phyloP scores from a whole-genome alignment of 37 sponge, comb jelly and placozoan species.

The Hormiphora californensis region DNA sequence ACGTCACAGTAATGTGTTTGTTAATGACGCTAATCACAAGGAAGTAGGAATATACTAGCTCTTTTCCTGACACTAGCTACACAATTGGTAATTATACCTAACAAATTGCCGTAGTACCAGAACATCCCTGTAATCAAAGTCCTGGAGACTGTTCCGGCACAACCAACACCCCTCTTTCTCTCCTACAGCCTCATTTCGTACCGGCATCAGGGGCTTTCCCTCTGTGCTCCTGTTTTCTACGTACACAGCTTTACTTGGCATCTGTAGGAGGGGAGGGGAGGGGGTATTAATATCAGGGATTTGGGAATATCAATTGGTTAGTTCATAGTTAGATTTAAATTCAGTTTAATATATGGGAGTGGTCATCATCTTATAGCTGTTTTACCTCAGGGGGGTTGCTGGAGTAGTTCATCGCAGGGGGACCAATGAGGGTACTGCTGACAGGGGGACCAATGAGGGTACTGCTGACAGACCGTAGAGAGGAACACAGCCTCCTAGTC shows the following conservation, averaged over 20 bases:
- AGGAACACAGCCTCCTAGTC: too few relatives aligned
- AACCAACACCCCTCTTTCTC: conserved; percentile 32
- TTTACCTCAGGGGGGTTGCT: conserved; percentile 52
- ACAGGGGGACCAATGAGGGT: background rate
- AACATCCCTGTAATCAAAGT: conserved; percentile 52
- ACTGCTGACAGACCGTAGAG: too few relatives aligned
- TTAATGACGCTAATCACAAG: too few relatives aligned
- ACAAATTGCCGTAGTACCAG: conserved; percentile 31
- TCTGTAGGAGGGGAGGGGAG: conserved; percentile 6
- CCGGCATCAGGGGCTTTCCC: background rate
- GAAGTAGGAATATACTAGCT: background rate
- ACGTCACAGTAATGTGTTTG: too few relatives aligned
- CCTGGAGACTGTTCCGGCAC: conserved; percentile 35
- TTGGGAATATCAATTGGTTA: too few relatives aligned
- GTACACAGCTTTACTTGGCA: conserved; percentile 45
- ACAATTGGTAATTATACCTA: background rate
- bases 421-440: background rate
- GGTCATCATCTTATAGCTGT: too few relatives aligned
- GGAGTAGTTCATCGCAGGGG: background rate
- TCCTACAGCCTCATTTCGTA: background rate
- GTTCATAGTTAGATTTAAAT: too few relatives aligned
- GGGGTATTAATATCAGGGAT: too few relatives aligned
- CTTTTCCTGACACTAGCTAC: background rate
- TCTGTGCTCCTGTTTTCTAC: background rate
- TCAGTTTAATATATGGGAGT: too few relatives aligned